A percentile compares a stretch with the other conserved stretches of the same genome.
phyloP scores from a whole-genome alignment of 2,888 invertebrate genomes.

The Mythimna loreyi region DNA sequence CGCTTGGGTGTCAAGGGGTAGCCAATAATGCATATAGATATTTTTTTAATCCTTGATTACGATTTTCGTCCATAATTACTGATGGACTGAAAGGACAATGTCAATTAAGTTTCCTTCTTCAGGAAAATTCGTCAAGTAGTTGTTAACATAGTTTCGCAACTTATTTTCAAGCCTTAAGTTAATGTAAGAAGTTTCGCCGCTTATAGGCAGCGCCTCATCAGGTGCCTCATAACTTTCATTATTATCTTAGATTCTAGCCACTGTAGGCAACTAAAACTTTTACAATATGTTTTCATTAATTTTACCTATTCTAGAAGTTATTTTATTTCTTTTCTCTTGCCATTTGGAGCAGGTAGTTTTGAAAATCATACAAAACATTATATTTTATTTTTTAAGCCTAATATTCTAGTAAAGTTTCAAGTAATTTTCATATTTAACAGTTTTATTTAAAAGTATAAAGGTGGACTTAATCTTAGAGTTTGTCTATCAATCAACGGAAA shows the following conservation, averaged over 20 bases:
- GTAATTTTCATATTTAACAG: background rate
- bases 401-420: background rate
- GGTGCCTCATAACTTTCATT: background rate
- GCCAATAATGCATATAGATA: no score
- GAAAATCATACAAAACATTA: background rate
- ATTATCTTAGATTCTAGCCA: slow-evolving; percentile 4
- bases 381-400: background rate
- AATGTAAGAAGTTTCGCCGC: background rate
- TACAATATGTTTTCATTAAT: background rate
- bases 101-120: slow-evolving; percentile 10
- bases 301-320: background rate
- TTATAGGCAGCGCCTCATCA: background rate
- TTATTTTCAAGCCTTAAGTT: slow-evolving; percentile 14
- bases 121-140: slow-evolving; percentile 2
- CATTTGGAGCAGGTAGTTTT: background rate
- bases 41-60: no score
- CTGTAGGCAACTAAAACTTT: background rate
- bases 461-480: no score
- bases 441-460: background rate
- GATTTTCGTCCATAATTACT: no score
- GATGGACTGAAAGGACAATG: background rate
- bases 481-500: background rate
- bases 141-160: slow-evolving; percentile 24
- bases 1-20: no score
- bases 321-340: background rate